Evolutionary conservation across 1,140 invertebrate species (phyloP).

Genomic region (Leptinotarsa defecta): DNA sequence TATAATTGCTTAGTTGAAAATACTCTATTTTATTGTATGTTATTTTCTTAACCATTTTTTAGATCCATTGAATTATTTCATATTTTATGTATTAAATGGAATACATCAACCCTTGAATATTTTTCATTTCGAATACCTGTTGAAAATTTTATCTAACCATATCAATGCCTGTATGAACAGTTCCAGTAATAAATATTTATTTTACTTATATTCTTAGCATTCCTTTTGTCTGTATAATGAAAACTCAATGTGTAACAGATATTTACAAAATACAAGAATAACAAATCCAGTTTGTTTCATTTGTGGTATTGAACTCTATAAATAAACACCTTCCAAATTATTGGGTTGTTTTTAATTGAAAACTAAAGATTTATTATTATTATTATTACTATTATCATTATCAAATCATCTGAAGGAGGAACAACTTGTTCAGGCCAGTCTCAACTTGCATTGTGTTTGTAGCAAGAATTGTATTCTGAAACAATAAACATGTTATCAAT

Average conservation of each 20-base stretch:
- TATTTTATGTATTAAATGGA: constrained; percentile 35
- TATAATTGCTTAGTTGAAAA: constrained; percentile 19
- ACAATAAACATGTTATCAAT: no score
- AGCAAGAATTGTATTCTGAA: no score
- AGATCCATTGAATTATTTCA: constrained; percentile 24
- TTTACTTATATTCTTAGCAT: constrained; percentile 26
- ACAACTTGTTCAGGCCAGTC: no score
- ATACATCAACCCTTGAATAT: constrained; percentile 27
- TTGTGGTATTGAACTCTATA: background rate
- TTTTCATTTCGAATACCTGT: constrained; percentile 32
- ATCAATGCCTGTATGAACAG: constrained; percentile 36
- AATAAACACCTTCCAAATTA: no score
- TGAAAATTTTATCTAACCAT: constrained; percentile 35
- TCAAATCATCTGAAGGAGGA: no score
- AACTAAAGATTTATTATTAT: no score
- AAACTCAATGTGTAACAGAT: constrained; percentile 33
- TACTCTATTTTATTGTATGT: constrained; percentile 23
- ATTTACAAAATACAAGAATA: constrained; percentile 32
- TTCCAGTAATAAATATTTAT: constrained; percentile 28
- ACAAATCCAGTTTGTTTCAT: constrained; percentile 7
- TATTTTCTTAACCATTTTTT: constrained; percentile 16
- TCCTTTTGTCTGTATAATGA: constrained; percentile 31
- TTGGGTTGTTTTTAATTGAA: no score
- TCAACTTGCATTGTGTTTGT: no score
- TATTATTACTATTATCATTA: no score